Evolutionary conservation across 1,140 invertebrate species (phyloP).

Genomic region (Listronotus oregonensis): DNA sequence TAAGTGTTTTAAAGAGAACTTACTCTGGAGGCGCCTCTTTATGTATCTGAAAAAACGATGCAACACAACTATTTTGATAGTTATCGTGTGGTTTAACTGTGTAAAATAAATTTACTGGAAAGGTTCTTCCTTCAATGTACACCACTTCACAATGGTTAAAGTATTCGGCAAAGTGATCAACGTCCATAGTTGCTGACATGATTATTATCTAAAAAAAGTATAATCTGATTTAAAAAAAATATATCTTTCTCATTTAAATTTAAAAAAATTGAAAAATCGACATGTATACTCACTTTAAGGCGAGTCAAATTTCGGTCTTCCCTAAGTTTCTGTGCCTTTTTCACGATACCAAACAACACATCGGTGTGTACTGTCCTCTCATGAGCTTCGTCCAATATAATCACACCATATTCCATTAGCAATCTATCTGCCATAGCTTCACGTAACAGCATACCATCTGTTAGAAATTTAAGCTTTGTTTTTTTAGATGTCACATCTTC

Average conservation of each 20-base stretch:
- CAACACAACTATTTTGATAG: constrained; percentile 79
- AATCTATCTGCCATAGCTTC: constrained; percentile 81
- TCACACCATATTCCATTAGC: constrained; percentile 76
- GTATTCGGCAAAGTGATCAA: constrained; percentile 89
- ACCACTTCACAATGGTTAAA: constrained; percentile 85
- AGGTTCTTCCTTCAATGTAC: constrained; percentile 88
- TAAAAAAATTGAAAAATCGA: too few relatives aligned
- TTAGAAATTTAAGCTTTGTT: constrained; percentile 88
- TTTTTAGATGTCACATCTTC: constrained; percentile 77
- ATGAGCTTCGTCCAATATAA: constrained; percentile 97
- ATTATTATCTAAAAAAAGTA: constrained; percentile 69
- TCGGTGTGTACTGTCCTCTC: constrained; percentile 96
- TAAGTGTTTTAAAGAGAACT: too few relatives aligned
- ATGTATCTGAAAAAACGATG: constrained; percentile 92
- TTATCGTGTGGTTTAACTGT: constrained; percentile 78
- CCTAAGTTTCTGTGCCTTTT: constrained; percentile 76
- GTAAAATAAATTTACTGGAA: constrained; percentile 82
- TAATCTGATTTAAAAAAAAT: too few relatives aligned
- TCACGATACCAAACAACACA: constrained; percentile 84
- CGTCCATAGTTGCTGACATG: constrained; percentile 96
- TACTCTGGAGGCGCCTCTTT: constrained; percentile 79
- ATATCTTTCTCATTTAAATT: too few relatives aligned
- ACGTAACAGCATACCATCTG: constrained; percentile 92
- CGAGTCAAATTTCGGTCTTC: constrained; percentile 63
- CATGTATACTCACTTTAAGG: constrained; percentile 70